phyloP scores from a whole-genome alignment of 2,797 vertebrate genomes.

The Holocentrus rufus region DNA sequence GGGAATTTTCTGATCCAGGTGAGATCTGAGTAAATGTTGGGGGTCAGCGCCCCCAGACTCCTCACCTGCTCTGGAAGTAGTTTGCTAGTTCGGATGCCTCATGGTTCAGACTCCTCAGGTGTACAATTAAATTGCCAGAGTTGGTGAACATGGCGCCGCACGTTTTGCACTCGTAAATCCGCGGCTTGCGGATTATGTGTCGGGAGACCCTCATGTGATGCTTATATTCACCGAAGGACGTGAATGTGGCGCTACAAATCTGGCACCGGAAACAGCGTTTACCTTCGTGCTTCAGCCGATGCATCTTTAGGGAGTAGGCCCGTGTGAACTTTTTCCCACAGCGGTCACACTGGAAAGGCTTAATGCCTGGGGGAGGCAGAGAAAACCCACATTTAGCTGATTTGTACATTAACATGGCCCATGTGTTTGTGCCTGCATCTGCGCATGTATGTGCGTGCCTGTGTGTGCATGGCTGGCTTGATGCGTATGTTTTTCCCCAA shows the following conservation, averaged over 20 bases:
- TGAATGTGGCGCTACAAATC: conserved; percentile 99
- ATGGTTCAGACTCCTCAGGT: conserved; percentile 99
- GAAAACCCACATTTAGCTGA: conserved; percentile 36
- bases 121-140: conserved; percentile 99
- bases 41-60: conserved; percentile 82
- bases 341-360: conserved; percentile 99
- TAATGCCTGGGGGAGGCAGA: conserved; percentile 88
- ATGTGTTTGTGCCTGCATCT: background rate
- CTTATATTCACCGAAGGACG: conserved; percentile 99
- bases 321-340: conserved; percentile 99
- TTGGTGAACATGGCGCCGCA: conserved; percentile 99
- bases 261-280: conserved; percentile 99
- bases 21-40: conserved; percentile 76
- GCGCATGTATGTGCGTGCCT: no score
- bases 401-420: conserved; percentile 4
- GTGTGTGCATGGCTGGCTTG: background rate
- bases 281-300: conserved; percentile 99
- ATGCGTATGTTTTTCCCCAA: conserved; percentile 13
- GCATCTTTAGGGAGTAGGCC: conserved; percentile 99
- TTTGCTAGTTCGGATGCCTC: conserved; percentile 99
- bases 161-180: conserved; percentile 99
- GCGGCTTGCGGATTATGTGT: conserved; percentile 99
- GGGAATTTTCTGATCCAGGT: conserved; percentile 69
- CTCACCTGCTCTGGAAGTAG: conserved; percentile 99
- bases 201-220: conserved; percentile 99